Evolutionary conservation across 1,140 invertebrate genomes (phyloP), one percentile per base, ranked within the genome.

Genomic region (Mylabris phalerata): DNA sequence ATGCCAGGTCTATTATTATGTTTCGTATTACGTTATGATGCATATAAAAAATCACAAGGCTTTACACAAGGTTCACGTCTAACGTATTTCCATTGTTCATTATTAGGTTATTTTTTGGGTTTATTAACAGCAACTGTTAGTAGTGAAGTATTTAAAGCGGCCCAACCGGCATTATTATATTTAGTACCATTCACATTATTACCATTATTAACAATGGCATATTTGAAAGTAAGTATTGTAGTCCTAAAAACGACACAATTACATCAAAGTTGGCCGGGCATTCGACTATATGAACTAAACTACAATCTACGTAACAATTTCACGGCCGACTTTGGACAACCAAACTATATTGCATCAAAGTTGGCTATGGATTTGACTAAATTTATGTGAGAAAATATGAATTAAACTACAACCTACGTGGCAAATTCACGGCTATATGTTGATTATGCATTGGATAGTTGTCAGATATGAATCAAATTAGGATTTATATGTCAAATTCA

Each of bases 1-100:
- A 98, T 98, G 94, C 95, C 95, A n/a, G 95, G 95, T 3, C 77
- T 98, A 19, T 71, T 98, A 61, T 79, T 98, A 57, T 98, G 95
- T 77, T 98, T 98, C 77, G 95, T 98, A 44, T 75, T 98, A 58
- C 83, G 89, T 13, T 98, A 97, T 73, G 95, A 98, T 78, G 93
- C 94, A 7, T 96, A 97, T 77, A 98, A 98, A 77, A 95, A 95
- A 73, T 86, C 89, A n/a, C 71, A 74, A 72, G 57, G 77, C 65
- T 63, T 67, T 67, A 50, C 66, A 4, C 32, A 32, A 40, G 71
- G 70, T 6, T 73, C 71, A 75, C 77, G 80, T 54, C 71, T 85
- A 59, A 85, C 84, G 49, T 97, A 98, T 81, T 98, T 98, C 83
- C 95, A 98, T 80, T 98, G 95, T 82, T 98, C 95, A 66, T 83